Conservation (phyloP, 1,140 invertebrate genomes). For the Aphaenogaster rudis region DNA sequence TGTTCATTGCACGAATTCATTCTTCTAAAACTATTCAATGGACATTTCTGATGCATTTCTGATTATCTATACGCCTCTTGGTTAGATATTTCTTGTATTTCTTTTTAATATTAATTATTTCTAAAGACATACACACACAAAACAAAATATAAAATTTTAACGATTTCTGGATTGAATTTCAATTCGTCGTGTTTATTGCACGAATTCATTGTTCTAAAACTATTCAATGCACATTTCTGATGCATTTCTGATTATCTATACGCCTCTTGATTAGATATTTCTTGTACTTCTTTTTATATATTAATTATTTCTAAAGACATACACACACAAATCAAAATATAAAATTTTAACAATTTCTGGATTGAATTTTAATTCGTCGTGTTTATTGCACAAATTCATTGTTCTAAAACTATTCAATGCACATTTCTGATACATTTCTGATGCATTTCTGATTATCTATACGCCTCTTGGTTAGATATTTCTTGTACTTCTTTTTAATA, state of each 20-base stretch:
- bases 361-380: slow-evolving; percentile 12
- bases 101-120: background rate
- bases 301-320: too few relatives aligned
- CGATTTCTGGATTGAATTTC: too few relatives aligned
- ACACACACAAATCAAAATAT: too few relatives aligned
- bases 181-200: too few relatives aligned
- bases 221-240: too few relatives aligned
- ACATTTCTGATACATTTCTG: too few relatives aligned
- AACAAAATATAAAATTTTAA: background rate
- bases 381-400: background rate
- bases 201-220: too few relatives aligned
- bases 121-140: background rate
- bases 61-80: background rate
- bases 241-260: too few relatives aligned
- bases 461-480: background rate
- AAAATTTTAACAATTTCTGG: background rate
- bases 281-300: too few relatives aligned
- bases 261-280: too few relatives aligned
- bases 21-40: background rate
- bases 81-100: background rate
- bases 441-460: background rate
- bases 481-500: background rate
- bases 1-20: background rate
- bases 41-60: background rate
- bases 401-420: background rate